These are phyloP conservation scores for Andricus quercusramuli DNA, from an alignment of 2,888 invertebrate genomes.

Conservation along the genomic window DNA sequence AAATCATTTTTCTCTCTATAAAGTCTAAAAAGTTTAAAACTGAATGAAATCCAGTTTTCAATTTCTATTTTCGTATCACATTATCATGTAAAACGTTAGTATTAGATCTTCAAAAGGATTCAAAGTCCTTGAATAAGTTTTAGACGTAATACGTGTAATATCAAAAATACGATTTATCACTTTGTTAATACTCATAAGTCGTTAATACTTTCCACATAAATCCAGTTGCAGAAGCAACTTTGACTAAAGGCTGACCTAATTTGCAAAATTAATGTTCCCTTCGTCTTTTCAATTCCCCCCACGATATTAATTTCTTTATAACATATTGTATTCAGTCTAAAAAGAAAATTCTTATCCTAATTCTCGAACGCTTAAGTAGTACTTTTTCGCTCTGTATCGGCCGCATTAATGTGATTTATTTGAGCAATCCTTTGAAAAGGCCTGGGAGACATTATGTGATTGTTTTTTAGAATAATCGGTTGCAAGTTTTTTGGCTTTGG, in stretches of 20 bases:
- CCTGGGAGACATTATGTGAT: constrained; percentile 68
- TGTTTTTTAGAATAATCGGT: constrained; percentile 78
- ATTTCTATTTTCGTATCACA: constrained; percentile 31
- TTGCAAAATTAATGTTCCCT: not conserved
- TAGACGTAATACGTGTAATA: constrained; percentile 28
- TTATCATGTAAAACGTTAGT: not conserved
- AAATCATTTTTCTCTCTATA: not conserved
- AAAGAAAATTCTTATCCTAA: constrained; percentile 42
- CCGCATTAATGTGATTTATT: constrained; percentile 59
- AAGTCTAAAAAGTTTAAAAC: not conserved
- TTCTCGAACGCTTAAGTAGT: constrained; percentile 47
- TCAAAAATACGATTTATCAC: constrained; percentile 39
- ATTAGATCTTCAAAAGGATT: not conserved
- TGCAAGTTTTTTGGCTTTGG: constrained; percentile 87
- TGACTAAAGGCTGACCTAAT: not conserved
- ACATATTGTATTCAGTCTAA: constrained; percentile 32
- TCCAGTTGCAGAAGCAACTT: not conserved
- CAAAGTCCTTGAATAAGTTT: constrained; percentile 30
- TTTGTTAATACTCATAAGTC: constrained; percentile 41
- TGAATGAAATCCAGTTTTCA: constrained; percentile 19
- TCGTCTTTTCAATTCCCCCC: not conserved
- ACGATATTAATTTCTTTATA: not conserved
- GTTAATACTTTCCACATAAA: constrained; percentile 35
- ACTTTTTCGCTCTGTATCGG: constrained; percentile 54
- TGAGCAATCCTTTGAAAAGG: constrained; percentile 67